Base-by-base conservation (phyloP, 2,797 vertebrate genomes). In the Acropternis orthonyx region DNA sequence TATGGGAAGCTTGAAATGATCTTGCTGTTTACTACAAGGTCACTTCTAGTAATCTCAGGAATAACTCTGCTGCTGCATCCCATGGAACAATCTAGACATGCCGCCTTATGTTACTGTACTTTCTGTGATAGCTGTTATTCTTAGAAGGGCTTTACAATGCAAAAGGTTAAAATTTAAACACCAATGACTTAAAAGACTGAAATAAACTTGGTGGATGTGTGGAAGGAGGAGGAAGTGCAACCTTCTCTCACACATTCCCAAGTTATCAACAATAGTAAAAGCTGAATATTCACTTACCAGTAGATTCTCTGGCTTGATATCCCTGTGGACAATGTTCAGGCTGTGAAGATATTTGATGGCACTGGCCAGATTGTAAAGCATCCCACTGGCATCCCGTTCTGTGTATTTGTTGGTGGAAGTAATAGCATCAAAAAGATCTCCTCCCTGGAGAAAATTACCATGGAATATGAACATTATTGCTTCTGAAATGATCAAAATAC, bases 291-390 rank as follows among this genome's bases (percentile, higher is more conserved):
- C 20, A 97, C 98, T 98, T 97, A 99, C 99, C 99, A 99, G 96
- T 78, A 99, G 98, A 95, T 99, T 99, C 96, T 99, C 99, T 0
- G 99, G 99, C 96, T 99, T 99, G 97, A 99, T 99, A 98, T 99
- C 99, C 46, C 99, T 98, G 96, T 99, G 99, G 72, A 99, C 99
- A 21, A 99, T 99, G 93, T 99, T 99, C 95, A 99, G 98, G 95
- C 98, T 98, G 95, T 99, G 99, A 95, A 99, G 98, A 97, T 99
- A 99, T 87, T 99, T 99, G 97, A 99, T 99, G 93, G 99, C 99
- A 27, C 99, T 99, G 91, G 98, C 98, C 97, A 99, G 97, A 96
- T 99, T 99, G 97, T 99, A 99, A 80, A 99, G 98, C 99, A 99
- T 99, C 55, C 98, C 98, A 73, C 99, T 99, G 93, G 99, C 99